Evolutionary conservation across 2,888 invertebrate genomes (phyloP), one percentile per base, ranked within the genome.

Genomic region (Pollenia amentaria): DNA sequence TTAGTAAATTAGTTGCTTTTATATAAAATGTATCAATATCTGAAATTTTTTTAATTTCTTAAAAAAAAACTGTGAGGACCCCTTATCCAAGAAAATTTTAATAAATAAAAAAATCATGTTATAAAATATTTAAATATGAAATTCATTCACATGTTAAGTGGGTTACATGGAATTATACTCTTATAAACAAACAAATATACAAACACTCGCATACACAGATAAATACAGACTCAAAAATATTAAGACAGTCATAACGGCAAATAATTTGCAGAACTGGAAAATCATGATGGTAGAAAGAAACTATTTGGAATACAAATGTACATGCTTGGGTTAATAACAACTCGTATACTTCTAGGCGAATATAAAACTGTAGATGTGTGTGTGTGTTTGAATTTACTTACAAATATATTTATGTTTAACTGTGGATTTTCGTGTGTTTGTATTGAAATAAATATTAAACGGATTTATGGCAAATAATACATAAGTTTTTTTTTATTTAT

Each of bases 111-210:
- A 69, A 55, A 18, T 53, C 38, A 53, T 60, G 29, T 16, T 38
- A 70, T 42, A 48, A 70, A 79, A 79, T 44, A 53, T 11, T 48
- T 51, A 70, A 70, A 69, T 60, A 62, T 70, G 46, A 48, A 75
- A 77, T 79, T 84, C 79, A 75, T 78, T 79, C 60, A 73, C 46
- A 78, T 75, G 79, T 84, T 69, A 73, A 84, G 84, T 84, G 73
- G 73, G 67, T 60, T 84, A 67, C 29, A 81, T 42, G 18, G 73
- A 80, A 73, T 78, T 18, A 69, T 40, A 29, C 18, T n/a, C 51
- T 42, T 21, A 70, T 79, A 69, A 55, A 16, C 14, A 60, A 16
- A 46, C 16, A 53, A 53, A 40, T 3, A 40, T 40, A n/a, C 14
- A 40, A 14, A 60, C 7, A 60, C 29, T 8, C 21, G 48, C 21